phyloP scores from a whole-genome alignment of 1,140 invertebrate genomes.

The Cyrtorhinus lividipennis region DNA sequence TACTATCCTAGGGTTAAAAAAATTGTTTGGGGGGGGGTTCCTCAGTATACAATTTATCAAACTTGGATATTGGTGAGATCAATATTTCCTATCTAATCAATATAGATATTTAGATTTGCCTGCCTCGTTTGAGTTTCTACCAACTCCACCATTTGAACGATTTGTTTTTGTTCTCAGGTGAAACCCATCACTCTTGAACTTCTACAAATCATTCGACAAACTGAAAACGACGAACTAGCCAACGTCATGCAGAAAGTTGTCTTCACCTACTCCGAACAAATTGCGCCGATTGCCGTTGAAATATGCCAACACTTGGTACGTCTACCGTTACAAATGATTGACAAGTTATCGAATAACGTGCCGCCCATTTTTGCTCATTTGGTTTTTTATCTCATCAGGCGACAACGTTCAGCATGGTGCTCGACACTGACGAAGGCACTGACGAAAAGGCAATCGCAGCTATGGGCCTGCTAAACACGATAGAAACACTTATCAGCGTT shows the following conservation, averaged over 20 bases:
- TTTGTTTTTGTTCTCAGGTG: too few species aligned
- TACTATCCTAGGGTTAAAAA: too few species aligned
- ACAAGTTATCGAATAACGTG: background rate
- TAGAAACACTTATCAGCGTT: slow-evolving; percentile 85
- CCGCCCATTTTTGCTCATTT: background rate
- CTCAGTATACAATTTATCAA: too few species aligned
- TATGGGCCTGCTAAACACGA: slow-evolving; percentile 91
- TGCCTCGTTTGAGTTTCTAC: too few species aligned
- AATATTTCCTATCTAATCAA: too few species aligned
- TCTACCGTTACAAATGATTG: slow-evolving; percentile 4
- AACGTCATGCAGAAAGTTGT: slow-evolving; percentile 93
- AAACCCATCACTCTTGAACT: slow-evolving; percentile 72
- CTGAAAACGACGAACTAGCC: slow-evolving; percentile 95
- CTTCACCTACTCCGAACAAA: slow-evolving; percentile 76
- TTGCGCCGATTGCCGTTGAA: slow-evolving; percentile 85
- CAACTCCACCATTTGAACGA: too few species aligned
- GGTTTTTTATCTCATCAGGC: slow-evolving; percentile 37
- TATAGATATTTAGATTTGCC: too few species aligned
- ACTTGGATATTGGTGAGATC: too few species aligned
- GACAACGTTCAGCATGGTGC: slow-evolving; percentile 75
- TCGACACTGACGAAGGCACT: slow-evolving; percentile 69
- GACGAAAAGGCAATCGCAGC: slow-evolving; percentile 96
- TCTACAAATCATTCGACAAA: slow-evolving; percentile 82
- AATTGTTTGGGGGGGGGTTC: too few species aligned
- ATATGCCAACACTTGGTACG: slow-evolving; percentile 77